Base-by-base conservation (phyloP, 2,113 vertebrate genomes). In the Bolborhynchus lineola region DNA sequence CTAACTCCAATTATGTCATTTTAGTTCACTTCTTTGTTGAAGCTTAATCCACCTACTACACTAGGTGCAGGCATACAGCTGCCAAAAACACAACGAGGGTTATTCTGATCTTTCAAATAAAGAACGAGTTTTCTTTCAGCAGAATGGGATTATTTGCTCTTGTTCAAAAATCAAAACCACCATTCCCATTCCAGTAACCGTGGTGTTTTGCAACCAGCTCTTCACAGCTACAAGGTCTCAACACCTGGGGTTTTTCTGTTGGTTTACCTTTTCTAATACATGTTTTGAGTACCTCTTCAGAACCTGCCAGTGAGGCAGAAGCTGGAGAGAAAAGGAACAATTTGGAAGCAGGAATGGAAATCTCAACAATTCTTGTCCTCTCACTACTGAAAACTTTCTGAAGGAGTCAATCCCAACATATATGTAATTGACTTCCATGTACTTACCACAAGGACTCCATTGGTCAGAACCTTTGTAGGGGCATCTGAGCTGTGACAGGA, bases 381-480 rank as follows among this genome's bases (percentile, higher is more conserved):
- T 39, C 14, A 7, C 31, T 59, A 33, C 13, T 50, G 7, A 86
- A 76, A 84, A 16, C 2, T 33, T 74, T 7, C 11, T 53, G 55
- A 44, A 50, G 59, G 24, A 70, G 14, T 65, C 72, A 92, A 83
- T 39, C 35, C 21, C 31, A 90, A 63, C 13, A 63, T 16, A 14
- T 7, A 29, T 6, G 4, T 42, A 62, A 57, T 14, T 67, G 24
- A 62, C 13, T 57, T 57, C 33, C 24, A 46, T 1, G 41, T 33
- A 98, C 98, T 98, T 72, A 98, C 98, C 98, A 98, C 98, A 88
- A 98, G 97, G 65, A 98, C 97, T 44, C 98, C 98, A 3, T 98
- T 98, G 88, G 98, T 98, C 96, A 98, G 60, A 24, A 98, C 85
- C 77, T 98, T 93, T 79, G 94, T 70, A 2, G 97, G 94, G 25